phyloP scores from a whole-genome alignment of 1,140 invertebrate species.

The Carposina sasakii region DNA sequence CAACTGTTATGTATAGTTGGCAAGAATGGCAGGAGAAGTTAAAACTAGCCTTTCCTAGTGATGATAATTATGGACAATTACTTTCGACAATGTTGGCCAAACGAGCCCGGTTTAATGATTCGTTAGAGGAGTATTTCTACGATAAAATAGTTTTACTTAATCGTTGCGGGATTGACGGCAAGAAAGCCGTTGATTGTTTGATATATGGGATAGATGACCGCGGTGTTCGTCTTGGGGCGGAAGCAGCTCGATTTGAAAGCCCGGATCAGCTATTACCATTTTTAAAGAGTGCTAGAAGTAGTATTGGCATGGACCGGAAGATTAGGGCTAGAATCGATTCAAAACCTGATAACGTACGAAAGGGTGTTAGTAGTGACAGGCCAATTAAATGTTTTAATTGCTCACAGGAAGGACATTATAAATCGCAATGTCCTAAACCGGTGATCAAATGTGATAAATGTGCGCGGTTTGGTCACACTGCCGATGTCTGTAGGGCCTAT shows the following conservation, averaged over 20 bases:
- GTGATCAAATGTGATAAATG: no score
- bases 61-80: conserved; percentile 8
- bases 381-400: no score
- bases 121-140: conserved; percentile 10
- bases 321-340: no score
- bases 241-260: conserved; percentile 6
- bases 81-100: conserved; percentile 2
- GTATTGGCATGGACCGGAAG: no score
- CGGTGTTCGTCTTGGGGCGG: not conserved
- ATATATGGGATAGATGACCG: conserved; percentile 7
- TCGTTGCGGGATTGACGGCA: conserved; percentile 1
- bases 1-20: not conserved
- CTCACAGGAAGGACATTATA: no score
- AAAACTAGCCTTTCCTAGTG: conserved; percentile 6
- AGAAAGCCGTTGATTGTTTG: conserved; percentile 7
- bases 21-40: conserved; percentile 2
- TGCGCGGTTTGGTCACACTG: no score
- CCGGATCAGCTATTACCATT: conserved; percentile 4
- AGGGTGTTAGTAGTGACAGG: no score
- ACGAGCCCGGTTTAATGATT: conserved; percentile 7
- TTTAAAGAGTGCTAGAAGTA: no score
- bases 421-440: no score
- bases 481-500: no score
- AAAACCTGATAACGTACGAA: no score
- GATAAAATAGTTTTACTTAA: conserved; percentile 9